phyloP scores from a whole-genome alignment of 2,888 invertebrate species.

The Cynaeus angustus region DNA sequence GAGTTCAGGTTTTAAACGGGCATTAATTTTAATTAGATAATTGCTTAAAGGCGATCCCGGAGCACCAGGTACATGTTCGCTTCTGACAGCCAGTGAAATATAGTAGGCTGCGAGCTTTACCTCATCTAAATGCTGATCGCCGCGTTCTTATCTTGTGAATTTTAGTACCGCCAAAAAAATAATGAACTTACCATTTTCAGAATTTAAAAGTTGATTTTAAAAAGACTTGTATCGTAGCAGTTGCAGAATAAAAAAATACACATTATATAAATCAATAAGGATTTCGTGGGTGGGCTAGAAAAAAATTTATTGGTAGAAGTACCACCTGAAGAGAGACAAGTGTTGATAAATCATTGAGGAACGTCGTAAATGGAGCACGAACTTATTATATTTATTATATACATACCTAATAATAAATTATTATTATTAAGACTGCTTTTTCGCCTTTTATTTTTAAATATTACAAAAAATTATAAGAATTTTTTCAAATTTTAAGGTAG shows the following conservation, averaged over 20 bases:
- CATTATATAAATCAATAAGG: not conserved
- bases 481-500: too few species aligned
- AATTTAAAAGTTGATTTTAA: not conserved
- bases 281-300: constrained; percentile 11
- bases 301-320: constrained; percentile 2
- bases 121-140: constrained; percentile 62
- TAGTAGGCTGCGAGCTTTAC: constrained; percentile 55
- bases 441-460: too few species aligned
- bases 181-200: not conserved
- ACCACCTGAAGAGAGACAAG: constrained; percentile 1
- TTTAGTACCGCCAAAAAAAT: constrained; percentile 41
- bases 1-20: constrained; percentile 70
- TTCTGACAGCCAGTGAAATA: constrained; percentile 51
- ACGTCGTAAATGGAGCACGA: too few species aligned
- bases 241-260: not conserved
- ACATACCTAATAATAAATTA: too few species aligned
- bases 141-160: constrained; percentile 42
- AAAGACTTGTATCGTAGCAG: not conserved
- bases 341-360: not conserved
- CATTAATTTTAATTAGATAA: constrained; percentile 72
- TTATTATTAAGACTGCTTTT: too few species aligned
- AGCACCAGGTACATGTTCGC: constrained; percentile 62
- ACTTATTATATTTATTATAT: too few species aligned
- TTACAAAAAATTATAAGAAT: too few species aligned
- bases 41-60: constrained; percentile 70